These are phyloP conservation scores for Drosophila triauraria DNA, from an alignment of 1,140 invertebrate genomes.

Conservation along the genomic window DNA sequence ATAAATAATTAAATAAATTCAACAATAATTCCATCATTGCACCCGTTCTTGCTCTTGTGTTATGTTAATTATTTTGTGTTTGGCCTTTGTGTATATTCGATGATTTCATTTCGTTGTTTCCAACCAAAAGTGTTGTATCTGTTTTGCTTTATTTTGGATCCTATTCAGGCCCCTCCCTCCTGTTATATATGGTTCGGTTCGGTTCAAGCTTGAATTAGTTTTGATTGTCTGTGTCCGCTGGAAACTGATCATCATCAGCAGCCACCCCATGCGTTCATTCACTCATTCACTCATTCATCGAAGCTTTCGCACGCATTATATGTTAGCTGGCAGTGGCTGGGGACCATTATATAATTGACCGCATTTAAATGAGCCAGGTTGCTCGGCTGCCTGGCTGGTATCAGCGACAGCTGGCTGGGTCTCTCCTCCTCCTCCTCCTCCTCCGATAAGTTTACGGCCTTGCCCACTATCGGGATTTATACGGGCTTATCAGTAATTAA, in stretches of 20 bases:
- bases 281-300: conserved; percentile 17
- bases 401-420: conserved; percentile 25
- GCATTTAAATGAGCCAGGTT: conserved; percentile 50
- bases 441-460: conserved; percentile 5
- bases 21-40: conserved; percentile 34
- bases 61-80: conserved; percentile 12
- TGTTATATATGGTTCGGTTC: conserved; percentile 32
- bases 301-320: conserved; percentile 19
- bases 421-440: not conserved
- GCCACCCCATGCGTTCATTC: conserved; percentile 7
- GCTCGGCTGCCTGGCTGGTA: conserved; percentile 10
- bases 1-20: conserved; percentile 36
- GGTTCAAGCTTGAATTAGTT: conserved; percentile 32
- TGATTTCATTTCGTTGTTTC: conserved; percentile 25
- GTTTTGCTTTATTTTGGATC: conserved; percentile 1
- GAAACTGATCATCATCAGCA: conserved; percentile 60
- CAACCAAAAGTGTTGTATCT: conserved; percentile 2
- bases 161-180: not conserved
- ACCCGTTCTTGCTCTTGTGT: conserved; percentile 1
- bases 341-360: conserved; percentile 68
- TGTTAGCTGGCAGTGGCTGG: not conserved
- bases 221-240: conserved; percentile 37
- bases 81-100: not conserved
- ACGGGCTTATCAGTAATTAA: conserved; percentile 38
- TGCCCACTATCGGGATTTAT: conserved; percentile 27